phyloP scores from a whole-genome alignment of 2,797 vertebrate species.

The Fringilla coelebs region DNA sequence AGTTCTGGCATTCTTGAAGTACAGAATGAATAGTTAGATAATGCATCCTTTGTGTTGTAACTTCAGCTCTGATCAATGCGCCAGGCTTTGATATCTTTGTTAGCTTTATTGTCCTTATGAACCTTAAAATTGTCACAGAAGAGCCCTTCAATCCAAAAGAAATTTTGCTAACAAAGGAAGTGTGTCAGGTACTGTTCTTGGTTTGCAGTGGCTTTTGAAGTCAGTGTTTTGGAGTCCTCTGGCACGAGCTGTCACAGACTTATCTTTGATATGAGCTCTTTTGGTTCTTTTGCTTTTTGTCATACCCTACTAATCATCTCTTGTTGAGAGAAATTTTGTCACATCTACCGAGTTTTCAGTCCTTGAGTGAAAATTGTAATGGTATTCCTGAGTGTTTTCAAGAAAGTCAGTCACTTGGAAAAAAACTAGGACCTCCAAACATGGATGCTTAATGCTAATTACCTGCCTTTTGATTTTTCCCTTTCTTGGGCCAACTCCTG shows the following conservation, averaged over 20 bases:
- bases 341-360: not conserved
- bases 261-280: not conserved
- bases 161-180: not conserved
- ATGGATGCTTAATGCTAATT: not conserved
- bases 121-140: not conserved
- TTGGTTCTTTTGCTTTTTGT: not conserved
- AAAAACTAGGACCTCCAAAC: not conserved
- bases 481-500: not conserved
- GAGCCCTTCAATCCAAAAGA: not conserved
- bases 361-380: not conserved
- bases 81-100: not conserved
- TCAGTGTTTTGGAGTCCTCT: not conserved
- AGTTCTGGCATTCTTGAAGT: fast-evolving
- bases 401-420: not conserved
- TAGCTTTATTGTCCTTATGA: not conserved
- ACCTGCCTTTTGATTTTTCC: not conserved
- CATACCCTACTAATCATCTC: not conserved
- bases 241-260: not conserved
- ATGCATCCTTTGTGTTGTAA: not conserved
- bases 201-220: not conserved
- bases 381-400: not conserved
- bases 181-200: not conserved
- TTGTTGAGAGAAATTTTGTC: not conserved
- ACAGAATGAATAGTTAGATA: not conserved
- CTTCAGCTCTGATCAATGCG: not conserved